Conservation (phyloP, 2,888 invertebrate genomes). For the Netelia fuscicornis region DNA sequence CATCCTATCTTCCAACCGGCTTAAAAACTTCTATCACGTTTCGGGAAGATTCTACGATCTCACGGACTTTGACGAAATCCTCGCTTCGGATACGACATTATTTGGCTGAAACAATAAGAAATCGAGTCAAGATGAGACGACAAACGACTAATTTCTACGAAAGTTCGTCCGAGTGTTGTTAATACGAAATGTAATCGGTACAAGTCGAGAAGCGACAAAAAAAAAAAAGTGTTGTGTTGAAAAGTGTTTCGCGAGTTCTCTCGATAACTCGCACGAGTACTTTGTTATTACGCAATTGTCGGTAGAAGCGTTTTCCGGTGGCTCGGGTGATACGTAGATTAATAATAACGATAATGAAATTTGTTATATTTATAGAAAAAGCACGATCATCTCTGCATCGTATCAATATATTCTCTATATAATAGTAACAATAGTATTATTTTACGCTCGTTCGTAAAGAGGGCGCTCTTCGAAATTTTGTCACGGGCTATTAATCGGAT, state of each 20-base stretch:
- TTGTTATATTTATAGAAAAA: background rate
- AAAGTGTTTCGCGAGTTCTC: slow-evolving; percentile 37
- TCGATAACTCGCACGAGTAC: background rate
- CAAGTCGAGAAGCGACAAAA: background rate
- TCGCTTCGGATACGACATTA: background rate
- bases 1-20: background rate
- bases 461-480: background rate
- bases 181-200: background rate
- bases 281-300: background rate
- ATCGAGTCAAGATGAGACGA: background rate
- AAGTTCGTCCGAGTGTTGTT: slow-evolving; percentile 49
- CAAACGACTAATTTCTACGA: slow-evolving; percentile 22
- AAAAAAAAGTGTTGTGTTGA: slow-evolving; percentile 30
- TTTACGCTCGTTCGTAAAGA: background rate
- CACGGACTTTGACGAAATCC: background rate
- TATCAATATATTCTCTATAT: background rate
- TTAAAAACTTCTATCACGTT: background rate
- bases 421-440: background rate
- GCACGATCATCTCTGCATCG: slow-evolving; percentile 21
- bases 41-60: background rate
- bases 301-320: slow-evolving; percentile 5
- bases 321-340: background rate
- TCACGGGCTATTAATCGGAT: too few species aligned
- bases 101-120: background rate
- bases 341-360: slow-evolving; percentile 12